These are phyloP conservation scores for Urocynchramus pylzowi DNA, from an alignment of 2,113 vertebrate genomes.

Conservation along the genomic window DNA sequence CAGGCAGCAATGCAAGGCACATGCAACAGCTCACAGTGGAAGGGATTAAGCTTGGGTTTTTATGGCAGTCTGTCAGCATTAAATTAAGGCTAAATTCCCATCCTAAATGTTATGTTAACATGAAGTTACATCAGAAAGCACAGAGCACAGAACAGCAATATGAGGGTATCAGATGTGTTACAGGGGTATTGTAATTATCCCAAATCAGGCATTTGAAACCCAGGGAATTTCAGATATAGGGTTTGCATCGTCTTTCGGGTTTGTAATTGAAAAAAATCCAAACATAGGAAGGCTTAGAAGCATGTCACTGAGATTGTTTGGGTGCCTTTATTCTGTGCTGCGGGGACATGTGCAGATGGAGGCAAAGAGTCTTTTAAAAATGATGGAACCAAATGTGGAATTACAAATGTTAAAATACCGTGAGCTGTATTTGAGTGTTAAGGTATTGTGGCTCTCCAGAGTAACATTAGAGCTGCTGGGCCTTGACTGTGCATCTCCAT, in stretches of 20 bases:
- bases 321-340: neutral
- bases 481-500: neutral
- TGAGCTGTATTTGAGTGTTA: neutral
- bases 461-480: neutral
- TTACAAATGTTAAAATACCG: neutral
- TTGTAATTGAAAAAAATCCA: conserved; percentile 6
- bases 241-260: neutral
- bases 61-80: neutral
- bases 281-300: neutral
- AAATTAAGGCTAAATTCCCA: conserved; percentile 47
- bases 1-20: neutral
- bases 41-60: neutral
- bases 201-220: conserved; percentile 31
- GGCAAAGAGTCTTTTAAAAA: neutral
- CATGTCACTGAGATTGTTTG: neutral
- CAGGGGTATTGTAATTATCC: neutral
- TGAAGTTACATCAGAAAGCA: conserved; percentile 18
- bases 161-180: conserved; percentile 17
- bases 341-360: neutral
- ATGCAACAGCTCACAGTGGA: neutral
- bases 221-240: conserved; percentile 4
- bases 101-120: conserved; percentile 17
- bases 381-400: neutral
- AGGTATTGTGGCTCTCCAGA: neutral
- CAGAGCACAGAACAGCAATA: conserved; percentile 17